Base-by-base conservation (phyloP, 2,888 invertebrate genomes). In the Malthinus flaveolus region DNA sequence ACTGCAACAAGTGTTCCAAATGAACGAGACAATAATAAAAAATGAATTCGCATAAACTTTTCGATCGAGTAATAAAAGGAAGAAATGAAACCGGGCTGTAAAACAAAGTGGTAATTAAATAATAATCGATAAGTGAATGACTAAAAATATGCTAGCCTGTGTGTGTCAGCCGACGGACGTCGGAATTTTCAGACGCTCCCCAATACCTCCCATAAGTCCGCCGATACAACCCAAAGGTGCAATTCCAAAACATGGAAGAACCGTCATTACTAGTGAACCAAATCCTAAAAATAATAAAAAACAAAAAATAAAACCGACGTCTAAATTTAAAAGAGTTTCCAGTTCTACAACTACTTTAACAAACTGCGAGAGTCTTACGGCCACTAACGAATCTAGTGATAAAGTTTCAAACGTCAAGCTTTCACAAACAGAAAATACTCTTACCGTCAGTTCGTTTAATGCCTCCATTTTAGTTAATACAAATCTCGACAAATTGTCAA, bases 121-220 rank as follows among this genome's bases (percentile, higher is more conserved):
- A 23, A 23, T 23, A 23, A 23, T 23, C 23, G 23, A 23, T 39
- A 48, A 50, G 46, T 45, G 49, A 49, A 50, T 51, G 52, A 42
- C 42, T 23, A 23, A 23, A 65, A 83, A 80, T 78, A 87, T 87
- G 87, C 80, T 87, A 80, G 85, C 85, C 72, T 87, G 86, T 80
- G 85, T 86, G 68, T 87, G 86, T 76, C 86, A 86, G 75, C 86
- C 86, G 61, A 80, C 82, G 67, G 85, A 85, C 71, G 83, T 84
- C 64, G 82, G 72, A 73, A 83, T 74, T 73, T 82, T 73, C 80
- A 82, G 83, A 81, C 83, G 73, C 80, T 84, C 78, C 75, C 84
- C 69, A 75, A 81, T 72, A 72, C 81, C 70, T 75, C 77, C 72
- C 69, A 76, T 75, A 78, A 79, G 79, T 67, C 78, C 72, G 73